Evolutionary conservation across 2,797 vertebrate genomes (phyloP).

Genomic region (Xiphophorus birchmanni): DNA sequence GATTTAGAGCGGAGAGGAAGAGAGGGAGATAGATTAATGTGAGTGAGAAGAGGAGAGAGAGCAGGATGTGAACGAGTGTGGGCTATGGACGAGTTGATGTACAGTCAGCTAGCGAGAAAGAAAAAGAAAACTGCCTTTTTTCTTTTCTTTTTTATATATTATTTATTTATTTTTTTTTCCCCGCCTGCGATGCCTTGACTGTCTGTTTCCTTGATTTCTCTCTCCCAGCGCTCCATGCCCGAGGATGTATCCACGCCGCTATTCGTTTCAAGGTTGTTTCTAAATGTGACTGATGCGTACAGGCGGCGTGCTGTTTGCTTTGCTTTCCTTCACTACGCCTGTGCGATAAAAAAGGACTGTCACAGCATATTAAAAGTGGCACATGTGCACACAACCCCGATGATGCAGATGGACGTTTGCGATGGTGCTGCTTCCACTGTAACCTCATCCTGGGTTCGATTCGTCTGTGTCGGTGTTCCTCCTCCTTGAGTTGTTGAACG

Average conservation of each 20-base stretch:
- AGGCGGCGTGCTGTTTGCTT: slow-evolving; percentile 60
- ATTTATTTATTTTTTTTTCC: slow-evolving; percentile 22
- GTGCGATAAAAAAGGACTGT: slow-evolving; percentile 54
- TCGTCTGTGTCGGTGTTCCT: slow-evolving; percentile 50
- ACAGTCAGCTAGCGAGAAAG: slow-evolving; percentile 61
- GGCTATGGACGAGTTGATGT: slow-evolving; percentile 68
- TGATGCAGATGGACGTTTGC: slow-evolving; percentile 49
- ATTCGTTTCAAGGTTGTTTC: slow-evolving; percentile 76
- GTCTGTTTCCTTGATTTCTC: slow-evolving; percentile 69
- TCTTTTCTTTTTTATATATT: neutral
- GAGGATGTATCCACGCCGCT: slow-evolving; percentile 59
- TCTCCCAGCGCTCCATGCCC: slow-evolving; percentile 49
- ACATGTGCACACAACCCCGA: slow-evolving; percentile 50
- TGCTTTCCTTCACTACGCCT: slow-evolving; percentile 50
- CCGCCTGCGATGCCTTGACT: slow-evolving; percentile 53
- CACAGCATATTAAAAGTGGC: slow-evolving; percentile 51
- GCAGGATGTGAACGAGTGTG: slow-evolving; percentile 67
- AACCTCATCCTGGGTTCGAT: slow-evolving; percentile 31
- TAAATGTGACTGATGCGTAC: slow-evolving; percentile 75
- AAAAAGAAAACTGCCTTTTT: slow-evolving; percentile 60
- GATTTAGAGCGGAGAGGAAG: slow-evolving; percentile 58
- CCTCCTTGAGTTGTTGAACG: slow-evolving; percentile 53
- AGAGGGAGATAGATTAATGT: slow-evolving; percentile 62
- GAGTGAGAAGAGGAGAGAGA: slow-evolving; percentile 61
- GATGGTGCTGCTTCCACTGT: slow-evolving; percentile 39